Evolutionary conservation across 2,113 vertebrate genomes (phyloP), one percentile per base, ranked within the genome.

Genomic region (Oncorhynchus gorbuscha): DNA sequence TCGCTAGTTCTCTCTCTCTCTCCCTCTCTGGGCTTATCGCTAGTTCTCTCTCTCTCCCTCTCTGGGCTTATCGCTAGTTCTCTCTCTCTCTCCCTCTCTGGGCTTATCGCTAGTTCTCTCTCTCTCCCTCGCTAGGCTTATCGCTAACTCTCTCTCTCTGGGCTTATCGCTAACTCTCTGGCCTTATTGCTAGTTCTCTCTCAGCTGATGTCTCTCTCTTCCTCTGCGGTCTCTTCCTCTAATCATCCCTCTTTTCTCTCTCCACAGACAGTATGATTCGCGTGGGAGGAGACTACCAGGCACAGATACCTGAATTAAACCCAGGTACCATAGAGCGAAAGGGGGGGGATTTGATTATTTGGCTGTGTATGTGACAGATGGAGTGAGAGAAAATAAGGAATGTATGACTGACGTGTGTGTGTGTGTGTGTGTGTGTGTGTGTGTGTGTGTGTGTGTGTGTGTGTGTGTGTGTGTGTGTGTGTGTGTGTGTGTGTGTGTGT

Each of bases 271-370:
- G 95, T 82, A 97, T 97, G 96, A 97, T 97, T 91, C 92, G 96
- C 78, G 96, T 97, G 81, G 96, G 96, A 79, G 94, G 95, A 79
- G 96, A 97, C 93, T 97, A 96, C 89, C 96, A 97, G 82, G 96
- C 96, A 11, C 95, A 94, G 87, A 96, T 97, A 80, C 96, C 96
- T 13, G 96, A 97, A 90, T 96, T 94, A 88, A 96, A 96, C 91
- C 93, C 95, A 93, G 96, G 96, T 97, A 87, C 35, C 13, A 66
- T 22, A 28, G 3, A 61, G 66, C 51, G 68, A 8, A 45, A n/a
- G 12, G 20, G 35, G 35, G 5, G 11, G 65, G 59, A 1, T 2
- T 12, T 66, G 22, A 66, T 66, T 30, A 30, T 61, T 18, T 62
- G 18, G 71, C 49, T 49, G 30, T 65, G 45, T 9, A 14, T 18